These are phyloP conservation scores for Pseudoatta argentina DNA, from an alignment of 1,140 invertebrate species.

Conservation along the genomic window DNA sequence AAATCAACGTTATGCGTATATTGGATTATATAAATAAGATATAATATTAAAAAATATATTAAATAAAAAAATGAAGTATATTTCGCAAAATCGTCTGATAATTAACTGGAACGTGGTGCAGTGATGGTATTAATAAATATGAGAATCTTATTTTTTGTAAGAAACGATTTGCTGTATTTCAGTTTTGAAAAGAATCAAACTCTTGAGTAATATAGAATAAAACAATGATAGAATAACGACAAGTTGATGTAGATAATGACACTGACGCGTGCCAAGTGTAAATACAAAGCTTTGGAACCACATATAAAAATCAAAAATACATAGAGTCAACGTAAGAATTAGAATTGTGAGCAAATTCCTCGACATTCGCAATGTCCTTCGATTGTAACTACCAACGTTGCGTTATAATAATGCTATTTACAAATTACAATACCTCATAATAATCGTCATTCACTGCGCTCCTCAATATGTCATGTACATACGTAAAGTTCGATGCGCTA, in stretches of 20 bases:
- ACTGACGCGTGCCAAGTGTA: constrained; percentile 31
- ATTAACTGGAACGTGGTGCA: neutral
- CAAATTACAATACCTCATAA: constrained; percentile 69
- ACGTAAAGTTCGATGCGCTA: constrained; percentile 58
- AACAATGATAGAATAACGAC: constrained; percentile 78
- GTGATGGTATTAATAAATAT: constrained; percentile 41
- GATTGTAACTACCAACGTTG: constrained; percentile 60
- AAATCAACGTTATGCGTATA: neutral
- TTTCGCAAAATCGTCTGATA: neutral
- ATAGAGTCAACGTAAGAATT: constrained; percentile 46
- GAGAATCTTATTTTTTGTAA: constrained; percentile 53
- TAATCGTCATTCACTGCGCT: constrained; percentile 31
- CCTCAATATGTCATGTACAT: constrained; percentile 54
- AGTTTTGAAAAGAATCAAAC: constrained; percentile 74
- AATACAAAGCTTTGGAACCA: constrained; percentile 34
- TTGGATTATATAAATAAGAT: neutral
- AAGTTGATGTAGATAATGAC: constrained; percentile 62
- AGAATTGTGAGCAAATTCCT: constrained; percentile 57
- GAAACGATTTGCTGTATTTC: constrained; percentile 80
- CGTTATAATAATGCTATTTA: constrained; percentile 80
- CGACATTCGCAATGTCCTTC: constrained; percentile 71
- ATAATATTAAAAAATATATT: neutral
- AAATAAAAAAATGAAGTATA: neutral
- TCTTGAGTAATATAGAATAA: constrained; percentile 74
- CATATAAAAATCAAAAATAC: constrained; percentile 53